Base-by-base conservation (phyloP, 1,140 invertebrate species). In the Apis laboriosa region DNA sequence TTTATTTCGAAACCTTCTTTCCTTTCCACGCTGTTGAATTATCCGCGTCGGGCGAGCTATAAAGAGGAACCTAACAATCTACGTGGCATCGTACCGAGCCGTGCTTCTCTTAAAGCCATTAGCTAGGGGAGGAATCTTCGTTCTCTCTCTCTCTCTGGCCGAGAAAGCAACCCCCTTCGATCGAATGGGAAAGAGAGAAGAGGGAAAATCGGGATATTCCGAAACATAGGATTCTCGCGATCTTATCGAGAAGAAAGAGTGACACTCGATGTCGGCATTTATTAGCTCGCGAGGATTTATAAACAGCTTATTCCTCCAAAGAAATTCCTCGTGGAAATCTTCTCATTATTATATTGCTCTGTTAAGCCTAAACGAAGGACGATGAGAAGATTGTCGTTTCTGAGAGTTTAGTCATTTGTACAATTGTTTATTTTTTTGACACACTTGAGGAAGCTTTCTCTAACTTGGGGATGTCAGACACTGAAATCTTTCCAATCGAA, bases 241-340 rank as follows among this genome's bases (percentile, higher is more conserved):
- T 64, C 63, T 88, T 88, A 88, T 88, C 81, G 80, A 84, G 80
- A 78, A 80, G 34, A 60, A 63, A 24, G 34, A 55, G 49, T 77
- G 86, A 78, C 84, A 88, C 84, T 78, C 77, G 83, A 79, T 85
- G 3, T 43, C 34, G 0, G 4, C 34, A 34, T 3, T 34, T 34
- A 34, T 34, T 4, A 34, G 34, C 34, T 34, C 34, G 34, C 34
- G 2, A 34, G 34, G 2, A 43, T 43, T 43, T 43, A 43, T 43
- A 43, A 43, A 43, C 34, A 43, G 34, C 5, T 43, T 43, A 43
- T 43, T 7, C 34, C 5, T 43, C 5, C 0, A 0, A 7, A 43
- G 4, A 43, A 43, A 43, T 43, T 43, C 34, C 2, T 34, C 28
- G 28, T 28, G 28, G 2, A 28, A 28, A 28, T 28, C 28, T 0